These are phyloP conservation scores for Rhea pennata DNA, from an alignment of 2,113 vertebrate genomes.

Conservation along the genomic window DNA sequence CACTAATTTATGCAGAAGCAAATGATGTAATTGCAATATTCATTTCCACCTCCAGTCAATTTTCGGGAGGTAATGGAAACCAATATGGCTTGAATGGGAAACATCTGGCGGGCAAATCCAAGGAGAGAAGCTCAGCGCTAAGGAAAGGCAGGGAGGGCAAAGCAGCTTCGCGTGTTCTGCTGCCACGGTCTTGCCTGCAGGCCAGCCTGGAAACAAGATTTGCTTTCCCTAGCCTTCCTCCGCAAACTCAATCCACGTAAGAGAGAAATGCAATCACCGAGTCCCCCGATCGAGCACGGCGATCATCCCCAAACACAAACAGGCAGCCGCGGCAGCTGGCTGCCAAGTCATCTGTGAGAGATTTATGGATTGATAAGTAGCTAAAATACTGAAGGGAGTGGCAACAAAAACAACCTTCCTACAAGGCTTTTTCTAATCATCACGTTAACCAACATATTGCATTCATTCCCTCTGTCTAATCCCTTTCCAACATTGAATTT, in stretches of 20 bases:
- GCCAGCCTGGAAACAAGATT: neutral
- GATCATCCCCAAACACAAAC: neutral
- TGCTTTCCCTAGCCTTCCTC: neutral
- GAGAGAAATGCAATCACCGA: neutral
- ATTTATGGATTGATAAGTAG: neutral
- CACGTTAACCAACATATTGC: neutral
- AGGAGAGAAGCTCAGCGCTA: neutral
- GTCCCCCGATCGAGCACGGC: neutral
- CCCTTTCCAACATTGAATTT: neutral
- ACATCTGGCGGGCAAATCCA: conserved; percentile 40
- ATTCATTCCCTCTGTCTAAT: neutral
- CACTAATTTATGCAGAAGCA: conserved; percentile 45
- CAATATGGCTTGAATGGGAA: conserved; percentile 20
- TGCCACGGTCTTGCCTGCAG: neutral
- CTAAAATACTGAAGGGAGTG: neutral
- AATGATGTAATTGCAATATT: conserved; percentile 50
- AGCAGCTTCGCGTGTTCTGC: neutral
- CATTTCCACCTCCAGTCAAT: conserved; percentile 54
- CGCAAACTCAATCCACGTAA: neutral
- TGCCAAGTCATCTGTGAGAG: neutral
- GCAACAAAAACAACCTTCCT: neutral
- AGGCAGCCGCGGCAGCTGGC: neutral
- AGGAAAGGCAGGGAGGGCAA: neutral
- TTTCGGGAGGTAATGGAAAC: conserved; percentile 54
- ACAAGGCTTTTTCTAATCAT: neutral